These are phyloP conservation scores for Bombus confusus DNA, from an alignment of 1,140 invertebrate genomes.

Conservation along the genomic window DNA sequence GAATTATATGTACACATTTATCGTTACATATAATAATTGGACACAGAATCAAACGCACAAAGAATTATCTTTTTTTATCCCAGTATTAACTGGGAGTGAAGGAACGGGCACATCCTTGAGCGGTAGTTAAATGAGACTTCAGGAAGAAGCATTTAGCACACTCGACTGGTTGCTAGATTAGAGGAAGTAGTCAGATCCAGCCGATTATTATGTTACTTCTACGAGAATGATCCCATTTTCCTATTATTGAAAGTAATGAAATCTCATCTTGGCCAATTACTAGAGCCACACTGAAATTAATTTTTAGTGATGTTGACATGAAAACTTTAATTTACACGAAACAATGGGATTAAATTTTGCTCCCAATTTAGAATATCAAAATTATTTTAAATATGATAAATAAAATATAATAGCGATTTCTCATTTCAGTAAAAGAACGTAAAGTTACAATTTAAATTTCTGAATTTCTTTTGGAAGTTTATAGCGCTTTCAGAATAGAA, in stretches of 20 bases:
- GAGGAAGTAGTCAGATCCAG: constrained; percentile 48
- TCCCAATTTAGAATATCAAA: background rate
- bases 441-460: background rate
- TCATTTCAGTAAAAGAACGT: background rate
- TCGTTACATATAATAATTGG: too few species aligned
- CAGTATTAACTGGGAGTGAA: too few species aligned
- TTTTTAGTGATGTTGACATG: background rate
- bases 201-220: constrained; percentile 40
- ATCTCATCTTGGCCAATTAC: background rate
- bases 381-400: background rate
- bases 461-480: background rate
- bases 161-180: constrained; percentile 55
- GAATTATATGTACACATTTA: background rate
- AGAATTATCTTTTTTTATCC: too few species aligned
- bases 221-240: constrained; percentile 10
- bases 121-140: constrained; percentile 48
- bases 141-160: constrained; percentile 59
- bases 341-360: too few species aligned
- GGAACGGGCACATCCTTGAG: background rate
- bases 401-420: background rate
- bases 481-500: background rate
- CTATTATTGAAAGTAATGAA: background rate
- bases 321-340: too few species aligned
- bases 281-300: background rate
- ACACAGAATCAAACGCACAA: background rate